Percentiles rank a stretch among this genome's conserved stretches.
Evolutionary conservation across 2,888 invertebrate genomes (phyloP).

Genomic region (Lepidochitona cinerea): DNA sequence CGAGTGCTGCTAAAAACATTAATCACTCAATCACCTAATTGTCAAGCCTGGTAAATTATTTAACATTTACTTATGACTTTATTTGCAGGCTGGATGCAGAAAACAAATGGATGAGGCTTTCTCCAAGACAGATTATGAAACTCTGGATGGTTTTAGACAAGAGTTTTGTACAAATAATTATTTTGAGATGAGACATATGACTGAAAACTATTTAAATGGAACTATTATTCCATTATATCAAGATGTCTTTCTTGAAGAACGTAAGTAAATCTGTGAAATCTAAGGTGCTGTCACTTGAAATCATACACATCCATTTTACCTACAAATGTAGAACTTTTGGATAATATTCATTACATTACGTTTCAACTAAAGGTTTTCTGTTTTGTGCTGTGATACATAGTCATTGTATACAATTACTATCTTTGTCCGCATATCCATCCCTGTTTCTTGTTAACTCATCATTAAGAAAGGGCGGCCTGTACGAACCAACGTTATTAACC

Average conservation of each 20-base stretch:
- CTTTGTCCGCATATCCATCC: too few relatives aligned
- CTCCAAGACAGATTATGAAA: constrained; percentile 25
- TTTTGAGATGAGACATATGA: constrained; percentile 52
- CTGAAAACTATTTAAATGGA: constrained; percentile 41
- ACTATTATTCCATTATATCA: constrained; percentile 47
- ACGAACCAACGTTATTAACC: too few relatives aligned
- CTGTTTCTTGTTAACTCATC: too few relatives aligned
- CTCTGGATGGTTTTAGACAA: constrained; percentile 36
- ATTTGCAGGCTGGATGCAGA: constrained; percentile 50
- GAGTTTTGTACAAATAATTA: constrained; percentile 65
- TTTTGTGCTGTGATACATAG: too few relatives aligned
- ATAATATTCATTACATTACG: too few relatives aligned
- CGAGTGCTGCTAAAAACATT: background rate
- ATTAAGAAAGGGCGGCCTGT: too few relatives aligned
- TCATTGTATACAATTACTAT: too few relatives aligned
- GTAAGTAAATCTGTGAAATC: too few relatives aligned
- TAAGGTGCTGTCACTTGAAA: too few relatives aligned
- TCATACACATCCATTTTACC: too few relatives aligned
- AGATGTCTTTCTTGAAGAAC: constrained; percentile 64
- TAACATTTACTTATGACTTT: background rate
- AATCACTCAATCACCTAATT: background rate
- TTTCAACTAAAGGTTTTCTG: too few relatives aligned
- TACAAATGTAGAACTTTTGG: too few relatives aligned
- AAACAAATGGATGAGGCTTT: constrained; percentile 31
- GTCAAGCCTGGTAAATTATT: background rate